Conservation (phyloP, 2,888 invertebrate species). For the Lochmaea crataegi region DNA sequence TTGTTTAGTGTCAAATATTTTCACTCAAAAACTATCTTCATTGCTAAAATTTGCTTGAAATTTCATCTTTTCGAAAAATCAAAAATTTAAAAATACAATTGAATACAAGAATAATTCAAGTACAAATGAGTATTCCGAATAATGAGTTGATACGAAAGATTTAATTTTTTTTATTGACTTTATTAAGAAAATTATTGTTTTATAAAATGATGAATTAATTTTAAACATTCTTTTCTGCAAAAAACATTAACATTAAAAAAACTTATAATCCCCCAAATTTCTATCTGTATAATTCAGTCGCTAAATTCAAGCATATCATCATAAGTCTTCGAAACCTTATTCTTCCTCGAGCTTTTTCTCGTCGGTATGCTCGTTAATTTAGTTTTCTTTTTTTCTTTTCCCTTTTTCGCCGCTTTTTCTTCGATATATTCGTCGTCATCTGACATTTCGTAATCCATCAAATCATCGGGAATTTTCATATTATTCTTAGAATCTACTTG, state of each 20-base stretch:
- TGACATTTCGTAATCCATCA: slow-evolving; percentile 36
- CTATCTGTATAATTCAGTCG: slow-evolving; percentile 46
- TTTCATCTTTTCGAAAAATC: no score
- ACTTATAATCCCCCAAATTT: background rate
- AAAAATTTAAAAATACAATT: no score
- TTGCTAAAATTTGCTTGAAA: no score
- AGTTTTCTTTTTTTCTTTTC: slow-evolving; percentile 49
- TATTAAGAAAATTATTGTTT: no score
- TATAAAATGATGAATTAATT: no score
- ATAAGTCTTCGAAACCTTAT: slow-evolving; percentile 49
- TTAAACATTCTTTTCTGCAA: no score
- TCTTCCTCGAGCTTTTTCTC: slow-evolving; percentile 56
- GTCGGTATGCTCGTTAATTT: slow-evolving; percentile 46
- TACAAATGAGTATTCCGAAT: no score
- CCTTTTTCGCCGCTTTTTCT: slow-evolving; percentile 27
- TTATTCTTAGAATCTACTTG: slow-evolving; percentile 47
- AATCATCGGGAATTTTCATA: slow-evolving; percentile 42
- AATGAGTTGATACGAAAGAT: no score
- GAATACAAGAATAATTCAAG: no score
- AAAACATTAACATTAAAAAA: background rate
- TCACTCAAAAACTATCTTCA: no score
- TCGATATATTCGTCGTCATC: slow-evolving; percentile 52
- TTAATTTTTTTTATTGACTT: no score
- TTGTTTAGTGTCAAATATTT: no score
- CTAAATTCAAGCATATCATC: slow-evolving; percentile 50